Conservation (phyloP, 2,797 vertebrate species). For the Sarcoramphus papa region DNA sequence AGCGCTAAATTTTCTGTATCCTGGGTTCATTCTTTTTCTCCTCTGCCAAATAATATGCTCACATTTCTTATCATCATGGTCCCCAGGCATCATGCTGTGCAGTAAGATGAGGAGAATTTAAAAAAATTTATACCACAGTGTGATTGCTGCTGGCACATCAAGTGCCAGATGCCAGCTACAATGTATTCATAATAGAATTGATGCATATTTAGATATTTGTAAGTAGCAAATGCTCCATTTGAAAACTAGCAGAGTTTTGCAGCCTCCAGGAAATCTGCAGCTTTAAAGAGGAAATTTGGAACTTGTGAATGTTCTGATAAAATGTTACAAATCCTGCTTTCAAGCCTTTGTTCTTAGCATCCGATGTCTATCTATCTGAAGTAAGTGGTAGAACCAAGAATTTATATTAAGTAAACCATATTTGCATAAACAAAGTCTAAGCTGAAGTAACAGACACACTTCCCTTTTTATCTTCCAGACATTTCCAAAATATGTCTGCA, state of each 20-base stretch:
- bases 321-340: background rate
- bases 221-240: conserved; percentile 39
- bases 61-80: background rate
- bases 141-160: conserved; percentile 5
- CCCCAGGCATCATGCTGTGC: background rate
- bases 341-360: background rate
- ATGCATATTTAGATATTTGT: conserved; percentile 54
- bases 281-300: background rate
- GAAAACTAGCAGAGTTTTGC: conserved; percentile 40
- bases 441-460: background rate
- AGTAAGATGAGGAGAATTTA: background rate
- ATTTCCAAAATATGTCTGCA: background rate
- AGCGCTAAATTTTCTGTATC: background rate
- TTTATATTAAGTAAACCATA: background rate
- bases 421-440: background rate
- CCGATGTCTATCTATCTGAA: background rate
- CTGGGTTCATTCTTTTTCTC: background rate
- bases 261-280: conserved; percentile 21
- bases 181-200: conserved; percentile 47
- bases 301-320: background rate
- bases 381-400: background rate
- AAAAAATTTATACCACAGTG: background rate
- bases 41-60: background rate
- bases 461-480: background rate
- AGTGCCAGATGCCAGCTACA: conserved; percentile 29